Conservation (phyloP, 2,797 vertebrate species). For the Choloepus didactylus region DNA sequence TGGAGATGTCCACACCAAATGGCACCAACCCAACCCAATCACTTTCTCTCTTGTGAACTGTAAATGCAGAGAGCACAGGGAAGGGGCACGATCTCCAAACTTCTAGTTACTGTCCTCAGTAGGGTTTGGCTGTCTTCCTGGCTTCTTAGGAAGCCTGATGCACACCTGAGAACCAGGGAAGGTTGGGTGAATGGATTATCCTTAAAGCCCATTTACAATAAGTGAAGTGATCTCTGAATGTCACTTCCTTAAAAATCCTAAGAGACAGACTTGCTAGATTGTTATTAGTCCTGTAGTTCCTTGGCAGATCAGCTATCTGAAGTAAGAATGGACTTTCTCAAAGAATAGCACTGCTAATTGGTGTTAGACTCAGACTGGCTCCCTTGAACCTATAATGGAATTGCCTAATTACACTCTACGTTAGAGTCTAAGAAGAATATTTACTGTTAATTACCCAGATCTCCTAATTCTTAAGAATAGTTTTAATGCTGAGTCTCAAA, state of each 20-base stretch:
- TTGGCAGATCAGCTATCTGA: neutral
- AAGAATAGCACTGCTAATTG: neutral
- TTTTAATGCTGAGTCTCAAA: neutral
- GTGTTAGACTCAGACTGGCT: neutral
- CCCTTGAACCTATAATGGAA: neutral
- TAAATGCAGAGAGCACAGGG: neutral
- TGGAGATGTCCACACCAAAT: no score
- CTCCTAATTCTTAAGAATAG: neutral
- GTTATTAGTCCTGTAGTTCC: neutral
- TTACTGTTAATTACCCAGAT: neutral
- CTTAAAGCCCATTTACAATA: conserved; percentile 56
- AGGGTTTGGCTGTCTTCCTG: neutral
- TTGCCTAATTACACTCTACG: neutral
- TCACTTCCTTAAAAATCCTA: conserved; percentile 5
- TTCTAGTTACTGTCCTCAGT: neutral
- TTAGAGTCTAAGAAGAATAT: neutral
- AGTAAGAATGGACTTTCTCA: neutral
- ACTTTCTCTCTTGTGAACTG: neutral
- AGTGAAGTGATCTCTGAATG: conserved; percentile 25
- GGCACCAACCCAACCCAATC: neutral
- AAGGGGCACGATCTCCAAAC: neutral
- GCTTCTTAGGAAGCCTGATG: neutral
- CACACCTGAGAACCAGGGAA: neutral
- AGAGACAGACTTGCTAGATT: neutral
- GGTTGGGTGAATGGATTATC: neutral